Percentiles rank a stretch among this genome's conserved stretches.
These are phyloP conservation scores for Pangasianodon hypophthalmus DNA, from an alignment of 2,113 vertebrate species.

Conservation along the genomic window DNA sequence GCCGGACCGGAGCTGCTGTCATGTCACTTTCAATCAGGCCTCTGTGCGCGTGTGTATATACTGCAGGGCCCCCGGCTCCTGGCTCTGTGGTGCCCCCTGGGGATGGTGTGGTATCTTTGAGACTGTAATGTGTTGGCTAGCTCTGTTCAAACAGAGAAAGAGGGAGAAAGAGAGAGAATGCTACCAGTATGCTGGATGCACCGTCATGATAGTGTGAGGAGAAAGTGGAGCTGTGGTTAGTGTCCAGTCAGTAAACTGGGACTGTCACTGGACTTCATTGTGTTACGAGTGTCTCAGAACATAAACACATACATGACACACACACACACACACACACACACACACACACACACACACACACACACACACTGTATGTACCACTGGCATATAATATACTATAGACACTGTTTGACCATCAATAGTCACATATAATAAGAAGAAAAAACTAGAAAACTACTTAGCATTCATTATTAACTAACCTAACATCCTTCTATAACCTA, in stretches of 20 bases:
- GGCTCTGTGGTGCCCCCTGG: slow-evolving; percentile 49
- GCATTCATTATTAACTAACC: not conserved
- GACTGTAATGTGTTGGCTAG: slow-evolving; percentile 53
- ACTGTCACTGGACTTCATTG: not conserved
- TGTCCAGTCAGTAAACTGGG: slow-evolving; percentile 36
- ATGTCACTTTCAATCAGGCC: slow-evolving; percentile 62
- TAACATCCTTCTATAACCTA: not conserved
- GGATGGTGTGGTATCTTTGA: slow-evolving; percentile 49
- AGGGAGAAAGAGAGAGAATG: slow-evolving; percentile 17
- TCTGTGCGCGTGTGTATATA: slow-evolving; percentile 40
- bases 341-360: not conserved
- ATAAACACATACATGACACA: not conserved
- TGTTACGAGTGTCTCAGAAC: not conserved
- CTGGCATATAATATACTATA: not conserved
- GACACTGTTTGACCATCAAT: not conserved
- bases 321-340: not conserved
- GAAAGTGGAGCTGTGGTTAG: not conserved
- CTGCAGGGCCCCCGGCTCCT: slow-evolving; percentile 52
- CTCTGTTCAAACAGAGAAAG: slow-evolving; percentile 30
- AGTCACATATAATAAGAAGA: not conserved
- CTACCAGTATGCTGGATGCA: slow-evolving; percentile 12
- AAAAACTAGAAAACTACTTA: not conserved
- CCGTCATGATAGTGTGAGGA: not conserved
- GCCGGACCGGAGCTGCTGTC: slow-evolving; percentile 48
- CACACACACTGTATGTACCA: not conserved